phyloP scores from a whole-genome alignment of 2,113 vertebrate genomes.

The Myotis davidii region DNA sequence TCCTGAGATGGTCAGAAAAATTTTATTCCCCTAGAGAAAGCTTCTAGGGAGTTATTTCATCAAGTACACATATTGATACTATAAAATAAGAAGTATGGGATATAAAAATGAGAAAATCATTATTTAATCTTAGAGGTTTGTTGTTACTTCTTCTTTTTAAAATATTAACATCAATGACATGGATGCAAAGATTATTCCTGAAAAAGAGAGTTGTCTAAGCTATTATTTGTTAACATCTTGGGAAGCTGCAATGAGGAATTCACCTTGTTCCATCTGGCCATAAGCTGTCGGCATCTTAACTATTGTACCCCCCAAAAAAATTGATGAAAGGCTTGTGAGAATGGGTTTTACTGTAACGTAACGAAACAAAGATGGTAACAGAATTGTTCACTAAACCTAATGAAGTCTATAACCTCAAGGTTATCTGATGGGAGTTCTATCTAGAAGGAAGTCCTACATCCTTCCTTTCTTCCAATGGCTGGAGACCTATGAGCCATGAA shows the following conservation, averaged over 20 bases:
- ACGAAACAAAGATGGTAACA: neutral
- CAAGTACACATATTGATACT: constrained; percentile 39
- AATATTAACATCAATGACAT: constrained; percentile 33
- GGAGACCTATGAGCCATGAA: neutral
- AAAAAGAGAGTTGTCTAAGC: neutral
- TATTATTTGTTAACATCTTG: neutral
- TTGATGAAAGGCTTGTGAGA: neutral
- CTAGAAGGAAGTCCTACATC: neutral
- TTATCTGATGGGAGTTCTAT: neutral
- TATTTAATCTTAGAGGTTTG: constrained; percentile 69
- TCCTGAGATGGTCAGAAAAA: constrained; percentile 47
- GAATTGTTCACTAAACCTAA: neutral
- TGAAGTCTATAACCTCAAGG: neutral
- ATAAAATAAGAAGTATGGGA: constrained; percentile 67
- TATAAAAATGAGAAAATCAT: constrained; percentile 75
- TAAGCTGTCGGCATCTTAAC: neutral
- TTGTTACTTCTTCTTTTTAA: constrained; percentile 22
- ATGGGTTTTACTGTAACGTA: neutral
- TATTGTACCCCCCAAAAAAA: neutral
- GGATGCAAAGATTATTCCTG: neutral
- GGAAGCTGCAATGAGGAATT: neutral
- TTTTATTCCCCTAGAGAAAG: constrained; percentile 56
- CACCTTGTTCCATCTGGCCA: neutral
- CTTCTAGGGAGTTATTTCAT: constrained; percentile 37
- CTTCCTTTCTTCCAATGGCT: neutral